Conservation (phyloP, 1,140 invertebrate genomes). For the Leguminivora glycinivorella region DNA sequence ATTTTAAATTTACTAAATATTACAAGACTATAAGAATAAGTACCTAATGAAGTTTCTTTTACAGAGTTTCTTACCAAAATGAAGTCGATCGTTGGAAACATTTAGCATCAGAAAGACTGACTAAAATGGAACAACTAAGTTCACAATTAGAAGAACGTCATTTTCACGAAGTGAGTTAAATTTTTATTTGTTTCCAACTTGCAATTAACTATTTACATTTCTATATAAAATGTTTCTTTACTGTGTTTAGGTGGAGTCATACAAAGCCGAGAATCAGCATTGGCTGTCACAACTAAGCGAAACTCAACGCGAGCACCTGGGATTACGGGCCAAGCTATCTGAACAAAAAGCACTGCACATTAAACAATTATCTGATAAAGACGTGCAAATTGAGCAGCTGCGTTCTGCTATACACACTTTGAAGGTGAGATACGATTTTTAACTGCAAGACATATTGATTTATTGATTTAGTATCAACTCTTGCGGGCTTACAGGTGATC, state of each 20-base stretch:
- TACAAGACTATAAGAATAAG: background rate
- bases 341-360: slow-evolving; percentile 64
- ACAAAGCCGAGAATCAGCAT: slow-evolving; percentile 72
- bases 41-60: slow-evolving; percentile 33
- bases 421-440: slow-evolving; percentile 52
- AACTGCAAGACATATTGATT: too few species aligned
- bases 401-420: slow-evolving; percentile 63
- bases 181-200: background rate
- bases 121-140: slow-evolving; percentile 72
- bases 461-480: too few species aligned
- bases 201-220: background rate
- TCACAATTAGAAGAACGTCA: slow-evolving; percentile 68
- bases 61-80: slow-evolving; percentile 55
- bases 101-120: slow-evolving; percentile 67
- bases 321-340: slow-evolving; percentile 57
- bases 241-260: slow-evolving; percentile 62
- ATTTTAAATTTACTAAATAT: background rate
- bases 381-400: slow-evolving; percentile 68
- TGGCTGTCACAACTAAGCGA: slow-evolving; percentile 69
- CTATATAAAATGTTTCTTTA: slow-evolving; percentile 14
- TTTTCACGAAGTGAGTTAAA: slow-evolving; percentile 61
- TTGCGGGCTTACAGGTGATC: too few species aligned
- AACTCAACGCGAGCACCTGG: slow-evolving; percentile 61
- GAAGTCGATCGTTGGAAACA: slow-evolving; percentile 73
- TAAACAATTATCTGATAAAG: slow-evolving; percentile 68